Base-by-base conservation (phyloP, 1,140 invertebrate genomes). In the Trypoxylus dichotomus region DNA sequence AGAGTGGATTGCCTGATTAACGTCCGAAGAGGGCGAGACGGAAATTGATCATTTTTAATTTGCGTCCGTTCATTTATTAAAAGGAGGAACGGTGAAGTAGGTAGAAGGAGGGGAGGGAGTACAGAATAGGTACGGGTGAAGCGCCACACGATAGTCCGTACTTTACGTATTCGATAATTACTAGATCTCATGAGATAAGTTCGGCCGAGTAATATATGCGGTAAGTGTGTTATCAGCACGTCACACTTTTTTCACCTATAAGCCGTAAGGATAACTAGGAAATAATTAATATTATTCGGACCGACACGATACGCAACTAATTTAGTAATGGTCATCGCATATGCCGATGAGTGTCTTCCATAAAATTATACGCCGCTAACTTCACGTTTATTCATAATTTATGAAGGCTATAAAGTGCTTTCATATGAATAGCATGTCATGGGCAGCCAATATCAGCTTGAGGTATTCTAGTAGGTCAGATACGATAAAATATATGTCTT, bases 111-210 rank as follows among this genome's bases (percentile, higher is more conserved):
- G 32, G 10, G 32, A 37, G 10, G 32, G n/a, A n/a, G n/a, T n/a
- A n/a, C n/a, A n/a, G n/a, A n/a, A 78, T 77, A 37, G 71, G 78
- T 77, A 79, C 60, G 60, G 60, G 7, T 68, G 60, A 27, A 68
- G 8, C 27, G 13, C 60, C 19, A 24, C 47, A 54, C 27, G 60
- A 29, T 68, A 68, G 60, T 13, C 75, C 60, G 76, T 77, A 75
- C 77, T 76, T 77, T 68, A 79, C 73, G 32, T 75, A 78, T 78
- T 78, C 79, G 74, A 79, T 81, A 81, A 81, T 81, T 79, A 81
- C 79, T 78, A 78, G 80, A 81, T 81, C 79, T 81, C 80, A 81
- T 81, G 76, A 79, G 80, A 81, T 81, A 81, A 81, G 78, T 79
- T 29, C 63, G 41, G 25, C 47, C 43, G 77, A 78, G 77, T 81